Evolutionary conservation across 2,797 vertebrate species (phyloP), one percentile per base, ranked within the genome.

Genomic region (Platyrinchus mystaceus): DNA sequence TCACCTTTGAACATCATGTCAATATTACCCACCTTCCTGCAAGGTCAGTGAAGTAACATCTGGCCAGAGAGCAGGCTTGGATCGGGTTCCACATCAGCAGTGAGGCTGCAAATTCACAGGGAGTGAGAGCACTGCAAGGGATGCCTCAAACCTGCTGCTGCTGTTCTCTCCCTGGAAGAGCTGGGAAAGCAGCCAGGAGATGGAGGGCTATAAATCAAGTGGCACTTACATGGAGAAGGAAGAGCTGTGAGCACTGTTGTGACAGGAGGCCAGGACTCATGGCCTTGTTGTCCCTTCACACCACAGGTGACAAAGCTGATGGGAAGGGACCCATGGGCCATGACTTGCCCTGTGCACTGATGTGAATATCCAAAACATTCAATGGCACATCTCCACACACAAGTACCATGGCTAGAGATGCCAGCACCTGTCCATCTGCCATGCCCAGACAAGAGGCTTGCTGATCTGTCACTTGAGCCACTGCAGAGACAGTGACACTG

Each of bases 1-100:
- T 36, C 93, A 94, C 93, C 96, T 96, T 95, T 97, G 95, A 93
- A 91, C 95, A 71, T 50, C 43, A 8, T 6, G 68, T 94, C 44
- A 20, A 84, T 37, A 92, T 50, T 70, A 70, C 83, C 70, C 49
- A 10, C n/a, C 69, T 36, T 91, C 44, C 84, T 66, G 76, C 7
- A 12, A 86, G 92, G 92, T 94, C 91, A 91, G 67, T 81, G 49
- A 96, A 43, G 89, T 80, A 95, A 93, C 56, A 70, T 47, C 87
- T 82, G 87, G 56, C 80, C 37, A 49, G 84, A 78, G 50, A 86
- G 78, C 82, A 39, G 53, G 32, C 55, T 22, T 47, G 74, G 56
- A 36, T 32, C 69, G 8, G 32, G 41, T 55, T 94, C 64, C 67
- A 67, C 1, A 1, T 6, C 3, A 64, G 76, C 7, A 8, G n/a